A percentile compares a stretch with the other conserved stretches of the same genome.
These are phyloP conservation scores for Drosophila mimica DNA, from an alignment of 2,888 invertebrate species.

Conservation along the genomic window DNA sequence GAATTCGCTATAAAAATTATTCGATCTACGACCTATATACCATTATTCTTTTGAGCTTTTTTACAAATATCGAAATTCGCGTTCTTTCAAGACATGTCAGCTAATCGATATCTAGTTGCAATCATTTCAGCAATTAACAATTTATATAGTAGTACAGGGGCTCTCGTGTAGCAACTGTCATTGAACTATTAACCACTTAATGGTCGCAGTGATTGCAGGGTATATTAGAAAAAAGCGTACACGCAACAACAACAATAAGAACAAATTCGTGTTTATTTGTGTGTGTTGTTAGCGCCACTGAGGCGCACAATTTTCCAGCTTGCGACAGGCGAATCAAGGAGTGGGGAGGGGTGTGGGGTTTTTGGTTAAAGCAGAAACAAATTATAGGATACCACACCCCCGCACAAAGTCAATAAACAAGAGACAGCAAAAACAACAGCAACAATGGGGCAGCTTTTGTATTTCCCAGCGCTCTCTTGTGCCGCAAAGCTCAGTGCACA, in stretches of 20 bases:
- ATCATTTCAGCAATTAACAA: neutral
- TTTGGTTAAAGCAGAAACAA: conserved; percentile 76
- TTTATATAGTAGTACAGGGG: too few relatives aligned
- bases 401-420: conserved; percentile 78
- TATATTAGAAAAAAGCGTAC: conserved; percentile 21
- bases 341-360: conserved; percentile 13
- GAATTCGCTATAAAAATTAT: neutral
- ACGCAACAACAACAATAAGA: conserved; percentile 25
- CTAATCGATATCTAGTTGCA: neutral
- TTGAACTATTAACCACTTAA: conserved; percentile 3
- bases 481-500: conserved; percentile 48
- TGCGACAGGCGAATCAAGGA: conserved; percentile 22
- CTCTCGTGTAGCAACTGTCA: neutral
- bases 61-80: neutral
- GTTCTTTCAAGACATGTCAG: neutral
- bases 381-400: conserved; percentile 74
- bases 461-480: conserved; percentile 58
- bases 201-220: conserved; percentile 23
- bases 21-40: neutral
- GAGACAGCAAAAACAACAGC: conserved; percentile 50
- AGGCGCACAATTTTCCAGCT: conserved; percentile 74
- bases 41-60: neutral
- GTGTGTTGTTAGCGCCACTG: conserved; percentile 65
- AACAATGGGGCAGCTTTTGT: conserved; percentile 64
- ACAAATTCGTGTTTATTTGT: conserved; percentile 27